Percentiles rank a stretch among this genome's conserved stretches.
Evolutionary conservation across 2,113 vertebrate species (phyloP).

Genomic region (Sander lucioperca): DNA sequence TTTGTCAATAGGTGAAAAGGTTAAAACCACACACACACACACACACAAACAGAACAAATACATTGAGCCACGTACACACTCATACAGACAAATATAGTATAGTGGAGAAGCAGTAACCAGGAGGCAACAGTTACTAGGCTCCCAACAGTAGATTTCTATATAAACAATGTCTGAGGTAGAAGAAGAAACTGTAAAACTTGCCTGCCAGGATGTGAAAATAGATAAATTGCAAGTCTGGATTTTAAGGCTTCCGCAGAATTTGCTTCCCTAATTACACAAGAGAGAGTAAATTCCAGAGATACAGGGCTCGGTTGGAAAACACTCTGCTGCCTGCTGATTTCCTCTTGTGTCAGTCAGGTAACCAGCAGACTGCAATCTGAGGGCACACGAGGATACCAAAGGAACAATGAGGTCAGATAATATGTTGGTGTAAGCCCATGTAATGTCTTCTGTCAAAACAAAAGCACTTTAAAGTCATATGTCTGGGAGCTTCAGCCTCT

Average conservation of each 20-base stretch:
- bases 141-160: conserved; percentile 36
- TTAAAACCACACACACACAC: background rate
- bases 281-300: conserved; percentile 49
- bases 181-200: conserved; percentile 51
- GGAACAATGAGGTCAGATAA: conserved; percentile 40
- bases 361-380: conserved; percentile 32
- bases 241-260: conserved; percentile 62
- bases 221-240: conserved; percentile 64
- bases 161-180: conserved; percentile 41
- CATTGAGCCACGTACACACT: conserved; percentile 5
- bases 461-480: conserved; percentile 1
- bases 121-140: conserved; percentile 29
- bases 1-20: background rate
- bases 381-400: conserved; percentile 20
- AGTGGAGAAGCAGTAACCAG: conserved; percentile 24
- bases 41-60: conserved; percentile 21
- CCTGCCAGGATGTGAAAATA: conserved; percentile 58
- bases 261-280: conserved; percentile 62
- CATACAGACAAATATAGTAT: conserved; percentile 9
- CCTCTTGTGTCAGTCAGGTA: conserved; percentile 10
- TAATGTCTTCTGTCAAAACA: conserved; percentile 9
- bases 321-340: conserved; percentile 45
- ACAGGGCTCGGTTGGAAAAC: conserved; percentile 33
- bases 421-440: conserved; percentile 11
- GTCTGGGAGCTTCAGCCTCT: background rate